Evolutionary conservation across 30 jellyfish, hydroid and myxozoan genomes (phyloP).

Genomic region (Turritopsis rubra): DNA sequence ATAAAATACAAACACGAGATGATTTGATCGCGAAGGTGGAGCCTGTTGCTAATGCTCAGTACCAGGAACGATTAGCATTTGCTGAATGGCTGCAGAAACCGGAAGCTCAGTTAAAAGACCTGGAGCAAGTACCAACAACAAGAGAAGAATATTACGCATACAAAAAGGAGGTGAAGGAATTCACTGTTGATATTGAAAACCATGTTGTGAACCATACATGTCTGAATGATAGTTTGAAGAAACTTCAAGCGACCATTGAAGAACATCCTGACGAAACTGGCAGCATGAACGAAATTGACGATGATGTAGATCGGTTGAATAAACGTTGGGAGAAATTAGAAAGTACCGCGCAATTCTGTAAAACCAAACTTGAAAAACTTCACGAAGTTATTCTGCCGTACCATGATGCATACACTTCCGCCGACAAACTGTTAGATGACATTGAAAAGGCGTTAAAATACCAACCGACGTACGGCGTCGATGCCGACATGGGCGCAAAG

Average conservation of each 20-base stretch:
- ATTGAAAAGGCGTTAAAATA: slow-evolving; percentile 41
- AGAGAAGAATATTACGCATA: slow-evolving; percentile 26
- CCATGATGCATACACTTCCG: slow-evolving; percentile 34
- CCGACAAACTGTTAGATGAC: slow-evolving; percentile 35
- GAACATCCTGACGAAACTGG: slow-evolving; percentile 47
- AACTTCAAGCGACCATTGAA: slow-evolving; percentile 17
- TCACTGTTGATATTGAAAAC: slow-evolving; percentile 40
- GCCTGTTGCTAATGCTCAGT: slow-evolving; percentile 54
- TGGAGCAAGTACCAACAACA: slow-evolving; percentile 52
- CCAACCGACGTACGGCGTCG: slow-evolving; percentile 50
- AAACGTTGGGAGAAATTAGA: slow-evolving; percentile 37
- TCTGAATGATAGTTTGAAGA: slow-evolving; percentile 41
- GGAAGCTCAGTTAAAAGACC: slow-evolving; percentile 38
- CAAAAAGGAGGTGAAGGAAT: slow-evolving; percentile 26
- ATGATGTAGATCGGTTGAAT: slow-evolving; percentile 39
- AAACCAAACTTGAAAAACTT: slow-evolving; percentile 22
- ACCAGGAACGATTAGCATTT: slow-evolving; percentile 26
- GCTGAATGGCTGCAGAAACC: slow-evolving; percentile 49
- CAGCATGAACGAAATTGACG: slow-evolving; percentile 28
- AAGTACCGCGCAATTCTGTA: slow-evolving; percentile 23
- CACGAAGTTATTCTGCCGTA: slow-evolving; percentile 17
- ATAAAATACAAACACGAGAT: slow-evolving; percentile 39
- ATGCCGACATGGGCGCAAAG: slow-evolving; percentile 45
- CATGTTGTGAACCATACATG: slow-evolving; percentile 30
- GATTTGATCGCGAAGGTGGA: slow-evolving; percentile 47